phyloP scores from a whole-genome alignment of 2,113 vertebrate genomes.

The Lampris megalopsis region DNA sequence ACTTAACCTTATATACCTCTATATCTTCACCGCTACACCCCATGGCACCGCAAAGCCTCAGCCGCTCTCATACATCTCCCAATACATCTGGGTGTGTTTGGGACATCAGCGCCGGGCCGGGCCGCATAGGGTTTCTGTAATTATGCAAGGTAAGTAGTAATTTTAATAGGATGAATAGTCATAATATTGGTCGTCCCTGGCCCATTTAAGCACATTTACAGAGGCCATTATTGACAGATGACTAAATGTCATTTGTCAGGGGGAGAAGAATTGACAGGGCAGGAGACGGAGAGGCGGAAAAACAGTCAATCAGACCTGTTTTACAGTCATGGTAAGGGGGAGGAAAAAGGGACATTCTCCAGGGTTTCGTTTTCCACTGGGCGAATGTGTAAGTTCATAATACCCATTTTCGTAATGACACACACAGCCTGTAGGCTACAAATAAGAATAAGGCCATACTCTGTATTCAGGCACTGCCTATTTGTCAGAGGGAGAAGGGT shows the following conservation, averaged over 20 bases:
- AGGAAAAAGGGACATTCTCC: slow-evolving; percentile 28
- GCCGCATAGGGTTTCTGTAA: slow-evolving; percentile 54
- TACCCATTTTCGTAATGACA: slow-evolving; percentile 71
- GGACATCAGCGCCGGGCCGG: neutral
- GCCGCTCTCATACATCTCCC: slow-evolving; percentile 31
- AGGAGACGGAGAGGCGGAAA: slow-evolving; percentile 57
- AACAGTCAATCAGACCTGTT: slow-evolving; percentile 72
- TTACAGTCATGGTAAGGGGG: slow-evolving; percentile 50
- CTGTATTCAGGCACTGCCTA: slow-evolving; percentile 59
- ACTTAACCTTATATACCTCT: slow-evolving; percentile 51
- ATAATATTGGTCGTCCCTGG: slow-evolving; percentile 74
- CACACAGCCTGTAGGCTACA: slow-evolving; percentile 73
- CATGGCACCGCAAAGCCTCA: slow-evolving; percentile 33
- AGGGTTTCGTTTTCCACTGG: slow-evolving; percentile 50
- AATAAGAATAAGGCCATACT: slow-evolving; percentile 55
- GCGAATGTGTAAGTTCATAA: slow-evolving; percentile 66
- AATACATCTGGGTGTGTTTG: neutral
- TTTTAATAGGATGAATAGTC: slow-evolving; percentile 70
- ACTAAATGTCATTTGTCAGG: slow-evolving; percentile 74
- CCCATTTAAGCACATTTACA: slow-evolving; percentile 75
- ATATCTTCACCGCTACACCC: slow-evolving; percentile 42
- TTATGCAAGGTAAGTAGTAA: slow-evolving; percentile 63
- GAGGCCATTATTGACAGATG: slow-evolving; percentile 71
- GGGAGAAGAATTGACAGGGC: slow-evolving; percentile 67
- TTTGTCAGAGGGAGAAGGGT: slow-evolving; percentile 68